phyloP scores from a whole-genome alignment of 1,140 invertebrate genomes.

The Papilio glaucus region DNA sequence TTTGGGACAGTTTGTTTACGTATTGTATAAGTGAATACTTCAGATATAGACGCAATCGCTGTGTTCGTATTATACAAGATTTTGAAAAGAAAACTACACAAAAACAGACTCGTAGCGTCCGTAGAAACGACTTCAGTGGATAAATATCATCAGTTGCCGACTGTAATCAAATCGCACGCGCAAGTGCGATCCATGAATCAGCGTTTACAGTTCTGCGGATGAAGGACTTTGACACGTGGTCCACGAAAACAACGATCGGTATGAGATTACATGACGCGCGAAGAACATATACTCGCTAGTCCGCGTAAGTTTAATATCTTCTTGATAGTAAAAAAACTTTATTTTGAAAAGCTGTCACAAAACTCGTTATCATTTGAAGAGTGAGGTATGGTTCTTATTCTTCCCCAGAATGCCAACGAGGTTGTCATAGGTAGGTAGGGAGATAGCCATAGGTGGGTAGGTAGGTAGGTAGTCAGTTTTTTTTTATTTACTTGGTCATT shows the following conservation, averaged over 20 bases:
- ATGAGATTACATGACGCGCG: neutral
- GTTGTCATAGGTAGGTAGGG: too few species aligned
- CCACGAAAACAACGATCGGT: neutral
- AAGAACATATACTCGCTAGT: neutral
- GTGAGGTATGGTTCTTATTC: too few species aligned
- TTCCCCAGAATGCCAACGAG: too few species aligned
- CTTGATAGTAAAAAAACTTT: too few species aligned
- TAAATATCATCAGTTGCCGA: neutral
- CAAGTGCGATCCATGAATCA: constrained; percentile 24
- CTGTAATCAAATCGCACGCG: neutral
- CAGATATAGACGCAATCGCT: neutral
- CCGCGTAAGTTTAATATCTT: too few species aligned
- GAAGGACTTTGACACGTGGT: constrained; percentile 24
- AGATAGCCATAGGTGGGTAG: too few species aligned
- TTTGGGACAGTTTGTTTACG: neutral
- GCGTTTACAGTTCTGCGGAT: constrained; percentile 29
- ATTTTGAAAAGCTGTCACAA: too few species aligned
- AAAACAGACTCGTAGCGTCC: neutral
- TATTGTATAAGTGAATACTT: neutral
- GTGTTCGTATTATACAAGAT: neutral
- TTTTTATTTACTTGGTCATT: too few species aligned
- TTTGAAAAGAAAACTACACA: neutral
- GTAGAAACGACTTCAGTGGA: neutral
- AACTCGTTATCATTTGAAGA: too few species aligned
- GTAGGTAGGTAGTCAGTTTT: too few species aligned